Evolutionary conservation across 1,140 invertebrate species (phyloP).

Genomic region (Aphelenchoides besseyi): DNA sequence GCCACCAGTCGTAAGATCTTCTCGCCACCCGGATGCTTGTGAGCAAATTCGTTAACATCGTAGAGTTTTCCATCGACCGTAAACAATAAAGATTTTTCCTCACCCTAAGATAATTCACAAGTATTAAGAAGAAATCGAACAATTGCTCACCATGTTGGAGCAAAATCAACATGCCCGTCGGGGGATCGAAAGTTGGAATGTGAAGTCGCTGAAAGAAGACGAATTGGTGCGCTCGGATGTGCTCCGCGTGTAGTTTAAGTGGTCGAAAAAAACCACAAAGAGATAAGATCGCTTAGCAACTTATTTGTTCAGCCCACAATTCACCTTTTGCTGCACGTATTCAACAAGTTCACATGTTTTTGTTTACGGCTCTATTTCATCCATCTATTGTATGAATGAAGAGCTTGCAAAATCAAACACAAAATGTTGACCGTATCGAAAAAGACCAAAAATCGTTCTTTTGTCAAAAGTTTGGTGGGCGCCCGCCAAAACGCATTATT

Average conservation of each 20-base stretch:
- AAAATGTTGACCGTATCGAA: too few species aligned
- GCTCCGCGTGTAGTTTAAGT: neutral
- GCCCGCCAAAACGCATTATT: too few species aligned
- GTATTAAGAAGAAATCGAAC: neutral
- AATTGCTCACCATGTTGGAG: neutral
- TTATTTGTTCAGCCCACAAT: neutral
- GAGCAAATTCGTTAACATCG: constrained; percentile 63
- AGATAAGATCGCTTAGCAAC: neutral
- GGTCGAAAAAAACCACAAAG: neutral
- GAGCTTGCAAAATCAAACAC: constrained; percentile 1
- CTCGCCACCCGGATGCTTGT: constrained; percentile 63
- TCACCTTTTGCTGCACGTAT: constrained; percentile 2
- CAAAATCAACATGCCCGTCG: neutral
- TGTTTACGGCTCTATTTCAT: too few species aligned
- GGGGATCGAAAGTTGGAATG: neutral
- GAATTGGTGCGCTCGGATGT: neutral
- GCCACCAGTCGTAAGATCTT: constrained; percentile 58
- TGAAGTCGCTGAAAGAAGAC: neutral
- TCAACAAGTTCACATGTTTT: too few species aligned
- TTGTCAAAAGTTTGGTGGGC: too few species aligned
- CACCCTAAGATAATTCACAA: neutral
- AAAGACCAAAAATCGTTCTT: too few species aligned
- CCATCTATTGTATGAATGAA: neutral
- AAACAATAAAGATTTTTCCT: constrained; percentile 41
- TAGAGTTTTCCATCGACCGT: constrained; percentile 61